phyloP scores from a whole-genome alignment of 2,888 invertebrate species.

The Lissocephala sabroskyi region DNA sequence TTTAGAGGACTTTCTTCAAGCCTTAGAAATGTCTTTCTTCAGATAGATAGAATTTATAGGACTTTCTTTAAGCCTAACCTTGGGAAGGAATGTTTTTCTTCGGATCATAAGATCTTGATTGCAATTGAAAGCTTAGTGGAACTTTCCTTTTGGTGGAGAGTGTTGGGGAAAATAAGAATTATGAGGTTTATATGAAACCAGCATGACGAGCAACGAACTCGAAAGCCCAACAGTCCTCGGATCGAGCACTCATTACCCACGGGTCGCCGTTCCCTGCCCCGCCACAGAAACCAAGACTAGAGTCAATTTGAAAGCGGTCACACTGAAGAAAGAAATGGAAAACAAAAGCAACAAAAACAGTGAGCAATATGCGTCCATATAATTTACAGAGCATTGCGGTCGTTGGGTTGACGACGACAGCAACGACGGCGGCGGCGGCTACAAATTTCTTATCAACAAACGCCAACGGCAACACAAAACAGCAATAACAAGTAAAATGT shows the following conservation, averaged over 20 bases:
- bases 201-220: slow-evolving; percentile 63
- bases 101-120: too few relatives aligned
- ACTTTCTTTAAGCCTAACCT: too few relatives aligned
- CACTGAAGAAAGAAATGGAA: not conserved
- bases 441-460: slow-evolving; percentile 42
- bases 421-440: slow-evolving; percentile 28
- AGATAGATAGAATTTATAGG: too few relatives aligned
- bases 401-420: slow-evolving; percentile 20
- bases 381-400: slow-evolving; percentile 21
- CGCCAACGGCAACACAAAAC: slow-evolving; percentile 18
- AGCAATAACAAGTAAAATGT: slow-evolving; percentile 8
- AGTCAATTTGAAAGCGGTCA: too few relatives aligned
- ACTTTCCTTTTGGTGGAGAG: too few relatives aligned
- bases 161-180: slow-evolving; percentile 32
- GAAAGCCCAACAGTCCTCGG: slow-evolving; percentile 28
- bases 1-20: too few relatives aligned
- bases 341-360: not conserved
- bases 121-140: too few relatives aligned
- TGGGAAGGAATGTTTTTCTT: too few relatives aligned
- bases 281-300: not conserved
- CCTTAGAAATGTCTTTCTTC: too few relatives aligned
- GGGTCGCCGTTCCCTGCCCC: not conserved
- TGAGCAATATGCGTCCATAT: slow-evolving; percentile 22
- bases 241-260: slow-evolving; percentile 9
- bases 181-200: slow-evolving; percentile 53